These are phyloP conservation scores for Shinisaurus crocodilurus DNA, from an alignment of 2,113 vertebrate genomes.

Conservation along the genomic window DNA sequence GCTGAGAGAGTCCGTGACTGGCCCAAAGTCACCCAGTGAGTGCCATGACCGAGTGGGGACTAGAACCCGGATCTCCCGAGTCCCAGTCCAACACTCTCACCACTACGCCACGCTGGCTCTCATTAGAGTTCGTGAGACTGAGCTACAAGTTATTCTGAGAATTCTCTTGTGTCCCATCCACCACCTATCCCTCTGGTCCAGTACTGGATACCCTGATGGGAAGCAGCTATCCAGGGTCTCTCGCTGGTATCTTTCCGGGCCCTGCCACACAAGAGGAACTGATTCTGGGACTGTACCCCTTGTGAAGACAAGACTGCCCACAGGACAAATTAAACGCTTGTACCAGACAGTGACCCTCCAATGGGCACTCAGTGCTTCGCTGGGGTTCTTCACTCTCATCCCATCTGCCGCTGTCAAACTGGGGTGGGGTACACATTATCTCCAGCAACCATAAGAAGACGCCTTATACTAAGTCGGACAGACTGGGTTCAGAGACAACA, in stretches of 20 bases:
- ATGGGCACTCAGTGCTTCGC: neutral
- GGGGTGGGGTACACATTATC: too few relatives aligned
- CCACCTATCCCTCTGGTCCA: neutral
- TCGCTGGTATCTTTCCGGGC: neutral
- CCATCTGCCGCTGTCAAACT: too few relatives aligned
- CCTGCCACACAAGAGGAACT: neutral
- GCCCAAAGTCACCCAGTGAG: too few relatives aligned
- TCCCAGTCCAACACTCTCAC: too few relatives aligned
- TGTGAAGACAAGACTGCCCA: neutral
- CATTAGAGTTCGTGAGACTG: neutral
- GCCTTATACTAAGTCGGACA: too few relatives aligned
- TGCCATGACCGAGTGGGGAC: too few relatives aligned
- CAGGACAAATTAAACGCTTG: neutral
- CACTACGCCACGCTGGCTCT: neutral
- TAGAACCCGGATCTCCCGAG: too few relatives aligned
- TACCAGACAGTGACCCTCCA: neutral
- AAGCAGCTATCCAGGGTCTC: neutral
- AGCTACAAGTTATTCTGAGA: neutral
- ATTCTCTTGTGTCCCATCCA: neutral
- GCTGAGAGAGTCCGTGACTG: too few relatives aligned
- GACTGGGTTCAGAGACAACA: too few relatives aligned
- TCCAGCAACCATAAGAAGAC: too few relatives aligned
- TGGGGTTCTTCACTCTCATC: neutral
- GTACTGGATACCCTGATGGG: too few relatives aligned
- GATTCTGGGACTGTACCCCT: neutral